Base-by-base conservation (phyloP, 2,797 vertebrate species). In the Micrastur ruficollis region DNA sequence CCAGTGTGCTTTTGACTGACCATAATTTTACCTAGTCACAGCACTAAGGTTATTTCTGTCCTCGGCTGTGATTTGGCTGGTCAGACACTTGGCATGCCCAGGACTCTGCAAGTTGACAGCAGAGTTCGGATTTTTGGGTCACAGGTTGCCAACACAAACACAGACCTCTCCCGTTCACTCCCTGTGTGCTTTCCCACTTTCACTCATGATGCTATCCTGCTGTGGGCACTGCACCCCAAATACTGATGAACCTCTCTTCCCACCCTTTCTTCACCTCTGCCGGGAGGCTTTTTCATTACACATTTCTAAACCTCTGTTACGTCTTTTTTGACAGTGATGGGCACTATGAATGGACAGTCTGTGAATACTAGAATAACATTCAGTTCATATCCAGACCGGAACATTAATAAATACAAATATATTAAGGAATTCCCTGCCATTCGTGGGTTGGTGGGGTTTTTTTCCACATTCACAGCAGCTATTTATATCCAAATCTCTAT, bases 331-430 rank as follows among this genome's bases (percentile, higher is more conserved):
- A 86, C 58, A 58, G 32, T 1, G 7, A 85, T 5, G 25, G 20
- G 49, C 40, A 61, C 2, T 1, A 34, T 5, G 7, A 75, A 80
- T 6, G 5, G 32, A 25, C 12, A 46, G 19, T 16, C 66, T 47
- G 34, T 58, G 70, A 85, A 59, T 49, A 82, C 3, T 71, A 92
- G 27, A 90, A 6, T 18, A 50, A 56, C 31, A 46, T 21, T 38
- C 46, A 56, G 19, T 38, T 93, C 55, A 25, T 8, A 84, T 21
- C 63, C 44, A 87, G 32, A 78, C 38, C 20, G 5, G 38, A 93
- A 79, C 40, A 85, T 50, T 61, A 92, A 90, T 89, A 92, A 95
- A 92, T 42, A 92, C 14, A 90, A 90, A 71, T 9, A 84, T 6
- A 93, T 73, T 65, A 67, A 36, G 19, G 21, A 67, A 74, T 59